Evolutionary conservation across 2,797 vertebrate species (phyloP), one percentile per base, ranked within the genome.

Genomic region (Sciurus vulgaris): DNA sequence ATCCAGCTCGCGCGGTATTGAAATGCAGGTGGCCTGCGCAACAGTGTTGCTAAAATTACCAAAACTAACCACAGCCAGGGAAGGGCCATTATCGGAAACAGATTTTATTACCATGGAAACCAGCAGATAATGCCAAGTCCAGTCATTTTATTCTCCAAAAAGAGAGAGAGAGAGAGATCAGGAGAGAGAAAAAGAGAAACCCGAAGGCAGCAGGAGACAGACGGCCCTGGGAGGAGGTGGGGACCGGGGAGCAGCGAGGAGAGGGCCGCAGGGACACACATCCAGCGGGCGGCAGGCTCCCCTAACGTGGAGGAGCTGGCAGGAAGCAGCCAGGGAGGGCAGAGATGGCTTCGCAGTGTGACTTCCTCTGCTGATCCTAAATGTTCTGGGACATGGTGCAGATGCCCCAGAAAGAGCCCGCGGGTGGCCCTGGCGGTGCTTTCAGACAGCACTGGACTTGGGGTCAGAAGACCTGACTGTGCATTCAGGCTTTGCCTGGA

Each of bases 71-170:
- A 76, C 51, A 96, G 95, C 97, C 94, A 95, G 98, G 96, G 97
- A 98, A 98, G 97, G 86, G 97, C 98, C 97, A 69, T 97, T 98
- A 98, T 98, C 98, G 96, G 97, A 97, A 98, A 97, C 98, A 96
- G 97, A 98, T 98, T 98, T 97, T 96, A 98, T 98, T 98, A 61
- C 98, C 98, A 98, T 98, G 98, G 98, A 98, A 99, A 99, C 98
- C 0, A 91, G 17, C 67, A 98, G 98, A 98, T 98, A 98, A 98
- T 97, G 98, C 90, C 73, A 89, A 97, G 98, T 97, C 97, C 95
- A 3, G 97, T 95, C n/a, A 56, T 96, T 79, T 96, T 69, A 97
- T 41, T 79, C 0, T 86, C 96, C 0, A 1, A 41, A 96, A 89
- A 97, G 91, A 97, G 94, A 97, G 47, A 44, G 70, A 94, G 87